phyloP scores from a whole-genome alignment of 2,113 vertebrate species.

The Xenopus tropicalis region DNA sequence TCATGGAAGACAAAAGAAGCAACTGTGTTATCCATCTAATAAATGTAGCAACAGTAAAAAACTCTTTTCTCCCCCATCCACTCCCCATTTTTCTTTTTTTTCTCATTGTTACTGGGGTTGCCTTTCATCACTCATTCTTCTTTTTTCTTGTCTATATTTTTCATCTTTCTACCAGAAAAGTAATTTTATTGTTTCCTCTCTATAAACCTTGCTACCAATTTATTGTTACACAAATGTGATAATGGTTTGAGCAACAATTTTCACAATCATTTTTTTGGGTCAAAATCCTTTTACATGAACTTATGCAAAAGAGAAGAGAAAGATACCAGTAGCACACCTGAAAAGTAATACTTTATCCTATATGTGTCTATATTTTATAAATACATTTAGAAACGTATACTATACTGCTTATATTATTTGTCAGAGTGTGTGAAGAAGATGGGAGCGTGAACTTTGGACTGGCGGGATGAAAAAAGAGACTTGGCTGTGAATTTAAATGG shows the following conservation, averaged over 20 bases:
- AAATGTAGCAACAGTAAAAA: slow-evolving; percentile 34
- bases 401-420: no score
- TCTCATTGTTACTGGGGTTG: not conserved
- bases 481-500: no score
- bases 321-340: no score
- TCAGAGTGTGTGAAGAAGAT: no score
- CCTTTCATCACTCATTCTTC: not conserved
- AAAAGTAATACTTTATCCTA: no score
- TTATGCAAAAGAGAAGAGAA: no score
- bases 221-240: not conserved
- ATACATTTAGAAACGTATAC: no score
- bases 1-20: slow-evolving; percentile 20
- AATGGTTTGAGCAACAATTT: not conserved
- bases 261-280: not conserved
- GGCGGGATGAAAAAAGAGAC: no score
- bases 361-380: no score
- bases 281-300: not conserved
- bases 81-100: not conserved
- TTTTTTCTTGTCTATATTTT: not conserved
- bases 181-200: not conserved
- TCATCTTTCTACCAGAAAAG: not conserved
- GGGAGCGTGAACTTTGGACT: no score
- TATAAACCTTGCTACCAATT: not conserved
- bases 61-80: no score
- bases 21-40: slow-evolving; percentile 36